phyloP scores from a whole-genome alignment of 2,797 vertebrate species.

The Tenualosa ilisha region DNA sequence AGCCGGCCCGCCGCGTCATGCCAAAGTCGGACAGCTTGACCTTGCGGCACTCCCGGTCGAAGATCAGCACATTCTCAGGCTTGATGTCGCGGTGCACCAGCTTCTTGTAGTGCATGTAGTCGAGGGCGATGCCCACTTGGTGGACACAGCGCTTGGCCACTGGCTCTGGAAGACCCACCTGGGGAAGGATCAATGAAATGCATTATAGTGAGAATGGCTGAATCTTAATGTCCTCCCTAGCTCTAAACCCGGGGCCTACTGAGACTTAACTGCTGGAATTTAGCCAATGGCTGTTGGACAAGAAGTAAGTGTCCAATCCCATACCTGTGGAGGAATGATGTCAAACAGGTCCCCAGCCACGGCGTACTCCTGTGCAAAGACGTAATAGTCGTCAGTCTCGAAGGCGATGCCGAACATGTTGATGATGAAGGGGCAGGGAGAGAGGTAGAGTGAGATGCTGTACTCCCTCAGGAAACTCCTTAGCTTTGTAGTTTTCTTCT shows the following conservation, averaged over 20 bases:
- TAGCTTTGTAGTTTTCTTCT: conserved; percentile 85
- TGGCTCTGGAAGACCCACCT: conserved; percentile 81
- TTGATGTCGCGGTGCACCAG: conserved; percentile 85
- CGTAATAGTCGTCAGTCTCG: conserved; percentile 83
- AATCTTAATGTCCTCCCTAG: no score
- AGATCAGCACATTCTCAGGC: conserved; percentile 85
- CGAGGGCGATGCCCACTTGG: conserved; percentile 81
- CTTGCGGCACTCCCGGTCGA: conserved; percentile 82
- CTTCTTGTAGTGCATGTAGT: conserved; percentile 83
- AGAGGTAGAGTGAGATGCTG: conserved; percentile 83
- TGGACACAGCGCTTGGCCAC: conserved; percentile 84
- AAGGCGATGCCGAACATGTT: conserved; percentile 84
- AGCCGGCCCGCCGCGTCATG: conserved; percentile 81
- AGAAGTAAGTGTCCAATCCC: no score
- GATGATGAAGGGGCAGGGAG: conserved; percentile 83
- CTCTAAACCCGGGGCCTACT: no score
- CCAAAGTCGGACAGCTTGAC: conserved; percentile 85
- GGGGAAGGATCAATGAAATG: neutral
- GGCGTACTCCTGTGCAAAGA: conserved; percentile 85
- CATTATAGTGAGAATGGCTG: neutral
- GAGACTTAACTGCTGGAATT: no score
- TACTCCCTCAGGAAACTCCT: conserved; percentile 83
- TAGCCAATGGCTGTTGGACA: neutral
- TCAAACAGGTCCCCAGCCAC: conserved; percentile 84
- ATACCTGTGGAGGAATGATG: conserved; percentile 85